Evolutionary conservation across 1,140 invertebrate species (phyloP).

Genomic region (Drosophila erecta): DNA sequence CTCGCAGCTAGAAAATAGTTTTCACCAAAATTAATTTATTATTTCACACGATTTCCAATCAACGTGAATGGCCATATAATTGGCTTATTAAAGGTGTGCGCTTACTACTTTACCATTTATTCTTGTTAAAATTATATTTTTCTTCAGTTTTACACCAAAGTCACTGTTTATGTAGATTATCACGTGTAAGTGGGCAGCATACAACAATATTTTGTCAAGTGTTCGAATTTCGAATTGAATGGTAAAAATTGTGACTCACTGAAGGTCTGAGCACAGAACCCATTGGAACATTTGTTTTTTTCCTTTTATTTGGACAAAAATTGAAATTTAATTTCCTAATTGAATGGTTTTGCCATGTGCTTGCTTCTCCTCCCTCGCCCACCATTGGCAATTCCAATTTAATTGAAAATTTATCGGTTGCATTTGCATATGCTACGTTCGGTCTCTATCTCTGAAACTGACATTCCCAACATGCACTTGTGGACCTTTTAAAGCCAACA

Average conservation of each 20-base stretch:
- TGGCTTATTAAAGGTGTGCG: conserved; percentile 3
- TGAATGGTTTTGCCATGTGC: conserved; percentile 49
- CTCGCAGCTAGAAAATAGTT: conserved; percentile 7
- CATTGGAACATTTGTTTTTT: conserved; percentile 48
- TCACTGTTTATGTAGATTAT: neutral
- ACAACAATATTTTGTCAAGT: conserved; percentile 39
- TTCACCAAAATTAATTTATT: conserved; percentile 15
- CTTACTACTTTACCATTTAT: neutral
- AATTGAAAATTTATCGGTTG: conserved; percentile 82
- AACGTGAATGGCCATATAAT: neutral
- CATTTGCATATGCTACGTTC: conserved; percentile 64
- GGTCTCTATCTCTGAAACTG: conserved; percentile 8
- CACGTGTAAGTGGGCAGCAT: neutral
- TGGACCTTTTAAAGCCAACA: conserved; percentile 29
- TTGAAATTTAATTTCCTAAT: conserved; percentile 76
- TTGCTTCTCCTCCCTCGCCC: neutral
- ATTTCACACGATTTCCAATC: conserved; percentile 16
- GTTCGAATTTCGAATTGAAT: conserved; percentile 33
- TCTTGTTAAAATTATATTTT: neutral
- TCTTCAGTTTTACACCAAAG: neutral
- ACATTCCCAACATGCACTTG: conserved; percentile 20
- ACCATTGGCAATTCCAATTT: conserved; percentile 52
- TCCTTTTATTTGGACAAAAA: conserved; percentile 18
- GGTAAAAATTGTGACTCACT: conserved; percentile 24
- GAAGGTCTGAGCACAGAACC: neutral